Conservation (phyloP, 2,797 vertebrate genomes). For the Taenioides sp. region DNA sequence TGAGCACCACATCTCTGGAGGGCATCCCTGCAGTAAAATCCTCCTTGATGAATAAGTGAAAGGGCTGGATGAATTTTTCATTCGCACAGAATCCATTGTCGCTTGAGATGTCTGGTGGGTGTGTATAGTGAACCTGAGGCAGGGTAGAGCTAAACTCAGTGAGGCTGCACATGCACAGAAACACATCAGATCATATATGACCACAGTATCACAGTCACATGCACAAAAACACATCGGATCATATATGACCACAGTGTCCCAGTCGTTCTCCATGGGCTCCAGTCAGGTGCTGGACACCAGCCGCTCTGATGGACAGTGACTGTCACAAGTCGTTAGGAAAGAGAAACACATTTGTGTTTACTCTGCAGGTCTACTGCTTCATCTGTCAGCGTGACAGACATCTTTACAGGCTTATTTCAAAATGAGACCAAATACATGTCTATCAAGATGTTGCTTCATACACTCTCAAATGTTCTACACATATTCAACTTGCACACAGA, state of each 20-base stretch:
- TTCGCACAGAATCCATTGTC: conserved; percentile 73
- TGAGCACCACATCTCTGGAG: conserved; percentile 73
- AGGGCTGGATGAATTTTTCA: conserved; percentile 77
- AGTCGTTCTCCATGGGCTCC: conserved; percentile 4
- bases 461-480: background rate
- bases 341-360: conserved; percentile 39
- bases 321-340: conserved; percentile 35
- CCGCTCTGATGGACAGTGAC: conserved; percentile 24
- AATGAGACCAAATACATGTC: conserved; percentile 23
- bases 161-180: conserved; percentile 11
- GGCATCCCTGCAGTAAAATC: conserved; percentile 76
- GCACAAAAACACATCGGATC: conserved; percentile 9
- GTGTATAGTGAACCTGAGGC: conserved; percentile 55
- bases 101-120: conserved; percentile 63
- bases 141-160: conserved; percentile 30
- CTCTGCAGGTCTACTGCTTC: conserved; percentile 13
- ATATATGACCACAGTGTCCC: conserved; percentile 12
- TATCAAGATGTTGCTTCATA: background rate
- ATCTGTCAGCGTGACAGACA: conserved; percentile 16
- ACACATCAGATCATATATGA: conserved; percentile 14
- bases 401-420: conserved; percentile 18
- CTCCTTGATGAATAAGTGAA: conserved; percentile 81
- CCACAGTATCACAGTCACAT: conserved; percentile 10
- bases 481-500: background rate
- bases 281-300: conserved; percentile 14